These are phyloP conservation scores for Pogonocichla stellata DNA, from an alignment of 2,113 vertebrate genomes.

Conservation along the genomic window DNA sequence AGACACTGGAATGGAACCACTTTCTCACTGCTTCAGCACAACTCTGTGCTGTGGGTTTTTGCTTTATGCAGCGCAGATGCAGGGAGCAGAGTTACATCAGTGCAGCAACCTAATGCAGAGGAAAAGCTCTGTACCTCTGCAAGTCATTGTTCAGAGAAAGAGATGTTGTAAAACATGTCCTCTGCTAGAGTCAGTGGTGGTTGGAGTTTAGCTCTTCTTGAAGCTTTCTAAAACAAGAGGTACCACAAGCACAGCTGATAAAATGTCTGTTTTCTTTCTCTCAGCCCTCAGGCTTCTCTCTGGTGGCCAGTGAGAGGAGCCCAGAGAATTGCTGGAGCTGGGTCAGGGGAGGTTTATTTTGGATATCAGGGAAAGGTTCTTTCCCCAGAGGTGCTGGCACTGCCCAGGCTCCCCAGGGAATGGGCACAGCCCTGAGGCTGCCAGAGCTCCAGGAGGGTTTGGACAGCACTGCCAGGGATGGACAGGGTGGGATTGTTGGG, in stretches of 20 bases:
- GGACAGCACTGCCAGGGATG: accelerated
- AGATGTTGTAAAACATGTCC: neutral
- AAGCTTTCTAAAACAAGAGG: neutral
- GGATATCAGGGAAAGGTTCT: accelerated
- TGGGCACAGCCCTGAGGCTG: accelerated
- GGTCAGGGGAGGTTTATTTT: neutral
- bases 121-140: neutral
- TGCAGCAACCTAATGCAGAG: neutral
- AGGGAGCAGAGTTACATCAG: neutral
- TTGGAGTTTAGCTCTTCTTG: neutral
- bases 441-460: neutral
- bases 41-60: neutral
- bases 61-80: neutral
- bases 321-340: neutral
- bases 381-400: neutral
- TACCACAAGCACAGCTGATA: neutral
- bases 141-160: neutral
- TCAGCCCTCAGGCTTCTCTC: neutral
- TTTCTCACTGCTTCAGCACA: neutral
- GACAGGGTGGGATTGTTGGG: neutral
- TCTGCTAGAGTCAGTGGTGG: neutral
- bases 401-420: neutral
- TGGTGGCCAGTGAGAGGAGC: neutral
- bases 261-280: neutral
- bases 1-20: neutral